Base-by-base conservation (phyloP, 2,113 vertebrate species). In the Fulica atra region DNA sequence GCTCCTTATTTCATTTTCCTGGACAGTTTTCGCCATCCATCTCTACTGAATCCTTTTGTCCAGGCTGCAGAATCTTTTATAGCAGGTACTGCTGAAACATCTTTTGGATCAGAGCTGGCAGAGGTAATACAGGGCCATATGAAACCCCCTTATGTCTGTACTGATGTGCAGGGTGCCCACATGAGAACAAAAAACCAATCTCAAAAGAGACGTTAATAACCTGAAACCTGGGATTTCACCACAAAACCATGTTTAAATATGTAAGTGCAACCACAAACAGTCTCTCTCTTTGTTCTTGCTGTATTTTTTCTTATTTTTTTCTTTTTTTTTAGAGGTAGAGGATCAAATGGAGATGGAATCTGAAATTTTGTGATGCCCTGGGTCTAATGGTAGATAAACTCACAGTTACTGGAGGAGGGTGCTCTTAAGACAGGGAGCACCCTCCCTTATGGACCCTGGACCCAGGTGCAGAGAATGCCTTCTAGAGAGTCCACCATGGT, bases 111-210 rank as follows among this genome's bases (percentile, higher is more conserved):
- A 86, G 6, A 68, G 23, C 6, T 74, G 50, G 8, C 2, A 72
- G 53, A 35, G 2, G 19, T 68, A 71, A n/a, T 0, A 0, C 10
- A 12, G 5, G 0, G 7, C 9, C 16, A 2, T 24, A 29, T 17
- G 20, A 36, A 60, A 28, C 7, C 2, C 6, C 60, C 17, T 64
- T 26, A 8, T 11, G 6, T 15, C 28, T 48, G 48, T 8, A 35
- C 4, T 42, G 8, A 4, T 23, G 16, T 36, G 33, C 13, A 63
- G 17, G 2, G 3, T 29, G 42, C 16, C 9, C 2, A 6, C 8
- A 31, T 4, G 42, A 40, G 36, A 56, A 10, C 13, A 40, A 3
- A 57, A 79, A 77, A 57, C 11, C 2, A 5, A 24, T 48, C 40
- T 69, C 31, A 66, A 6, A 68, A 64, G 7, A 42, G 7, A 3